A percentile compares a stretch with the other conserved stretches of the same genome.
Evolutionary conservation across 1,140 invertebrate genomes (phyloP).

Genomic region (Meloidogyne hapla): DNA sequence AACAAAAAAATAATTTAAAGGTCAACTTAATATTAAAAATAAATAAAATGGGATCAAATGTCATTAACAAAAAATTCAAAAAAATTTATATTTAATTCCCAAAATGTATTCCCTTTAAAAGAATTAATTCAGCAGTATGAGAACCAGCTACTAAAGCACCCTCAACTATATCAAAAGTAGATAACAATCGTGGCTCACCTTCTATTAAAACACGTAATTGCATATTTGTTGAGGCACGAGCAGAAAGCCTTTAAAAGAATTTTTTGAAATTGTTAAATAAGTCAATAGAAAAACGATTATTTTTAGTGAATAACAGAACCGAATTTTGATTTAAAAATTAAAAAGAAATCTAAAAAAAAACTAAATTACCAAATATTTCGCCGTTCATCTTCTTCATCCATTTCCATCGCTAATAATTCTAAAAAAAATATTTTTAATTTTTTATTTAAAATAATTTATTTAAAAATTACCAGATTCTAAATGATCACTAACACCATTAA

Average conservation of each 20-base stretch:
- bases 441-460: conserved; percentile 22
- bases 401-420: neutral
- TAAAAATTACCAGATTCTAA: neutral
- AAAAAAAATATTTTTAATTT: neutral
- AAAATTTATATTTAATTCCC: neutral
- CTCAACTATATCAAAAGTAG: conserved; percentile 26
- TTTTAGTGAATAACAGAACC: no score
- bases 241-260: conserved; percentile 18
- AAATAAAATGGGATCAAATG: neutral
- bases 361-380: conserved; percentile 20
- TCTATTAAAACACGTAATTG: conserved; percentile 20
- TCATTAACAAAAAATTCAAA: neutral
- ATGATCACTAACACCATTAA: neutral
- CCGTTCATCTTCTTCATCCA: conserved; percentile 10
- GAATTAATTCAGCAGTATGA: conserved; percentile 25
- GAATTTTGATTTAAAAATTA: no score
- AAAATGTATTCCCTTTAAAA: conserved; percentile 25
- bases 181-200: conserved; percentile 22
- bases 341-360: neutral
- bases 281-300: no score
- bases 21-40: neutral
- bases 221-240: conserved; percentile 14
- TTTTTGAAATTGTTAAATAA: no score
- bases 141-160: conserved; percentile 24
- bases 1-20: neutral